Evolutionary conservation across 2,797 vertebrate species (phyloP).

Genomic region (Lithobates pipiens): DNA sequence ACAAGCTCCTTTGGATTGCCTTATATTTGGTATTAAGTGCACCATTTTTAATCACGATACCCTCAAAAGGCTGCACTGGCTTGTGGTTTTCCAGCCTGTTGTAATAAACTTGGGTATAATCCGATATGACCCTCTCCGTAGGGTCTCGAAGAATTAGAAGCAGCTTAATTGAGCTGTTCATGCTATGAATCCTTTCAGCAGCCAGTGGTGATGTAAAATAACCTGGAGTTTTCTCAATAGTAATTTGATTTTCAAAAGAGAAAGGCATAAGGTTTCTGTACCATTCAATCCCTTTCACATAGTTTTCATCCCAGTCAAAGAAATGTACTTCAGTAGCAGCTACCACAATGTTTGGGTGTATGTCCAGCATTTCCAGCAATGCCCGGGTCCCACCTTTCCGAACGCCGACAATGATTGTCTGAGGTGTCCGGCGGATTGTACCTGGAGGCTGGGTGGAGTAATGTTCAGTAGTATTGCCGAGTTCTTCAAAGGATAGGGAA

Average conservation of each 20-base stretch:
- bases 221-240: conserved; percentile 93
- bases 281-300: conserved; percentile 90
- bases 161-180: conserved; percentile 92
- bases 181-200: conserved; percentile 87
- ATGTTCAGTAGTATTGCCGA: conserved; percentile 78
- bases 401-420: conserved; percentile 92
- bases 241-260: conserved; percentile 91
- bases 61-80: conserved; percentile 91
- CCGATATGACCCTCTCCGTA: conserved; percentile 90
- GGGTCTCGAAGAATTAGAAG: conserved; percentile 91
- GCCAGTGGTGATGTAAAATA: conserved; percentile 91
- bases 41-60: conserved; percentile 90
- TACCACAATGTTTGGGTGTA: conserved; percentile 90
- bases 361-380: conserved; percentile 91
- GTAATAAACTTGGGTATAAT: conserved; percentile 96
- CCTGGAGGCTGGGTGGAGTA: conserved; percentile 79
- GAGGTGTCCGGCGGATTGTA: conserved; percentile 84
- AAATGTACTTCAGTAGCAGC: conserved; percentile 94
- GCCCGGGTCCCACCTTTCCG: conserved; percentile 92
- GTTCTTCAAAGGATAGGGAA: conserved; percentile 70
- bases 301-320: conserved; percentile 96
- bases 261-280: conserved; percentile 91
- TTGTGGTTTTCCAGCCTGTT: conserved; percentile 93
- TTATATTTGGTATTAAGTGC: conserved; percentile 90
- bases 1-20: conserved; percentile 92